Evolutionary conservation across 2,113 vertebrate species (phyloP).

Genomic region (Phocoena phocoena): DNA sequence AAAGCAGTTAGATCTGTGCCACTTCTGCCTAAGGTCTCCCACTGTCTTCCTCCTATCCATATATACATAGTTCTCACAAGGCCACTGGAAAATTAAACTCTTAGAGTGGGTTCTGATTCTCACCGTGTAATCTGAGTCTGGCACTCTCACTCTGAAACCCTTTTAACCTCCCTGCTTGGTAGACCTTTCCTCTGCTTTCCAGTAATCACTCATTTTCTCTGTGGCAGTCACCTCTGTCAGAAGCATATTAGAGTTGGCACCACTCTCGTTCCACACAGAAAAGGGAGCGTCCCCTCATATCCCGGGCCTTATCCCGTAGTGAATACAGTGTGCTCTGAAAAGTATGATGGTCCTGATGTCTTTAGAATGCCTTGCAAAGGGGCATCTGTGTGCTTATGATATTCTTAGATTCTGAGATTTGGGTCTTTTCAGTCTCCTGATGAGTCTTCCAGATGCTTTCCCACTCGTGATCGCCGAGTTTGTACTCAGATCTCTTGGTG

Average conservation of each 20-base stretch:
- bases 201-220: conserved; percentile 71
- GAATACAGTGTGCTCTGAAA: conserved; percentile 32
- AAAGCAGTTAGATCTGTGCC: background rate
- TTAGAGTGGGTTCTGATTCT: background rate
- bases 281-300: conserved; percentile 26
- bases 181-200: conserved; percentile 60
- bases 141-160: conserved; percentile 40
- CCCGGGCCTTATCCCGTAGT: conserved; percentile 6
- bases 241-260: conserved; percentile 69
- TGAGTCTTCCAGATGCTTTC: background rate
- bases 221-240: conserved; percentile 79
- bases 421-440: background rate
- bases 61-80: background rate
- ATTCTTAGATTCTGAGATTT: background rate
- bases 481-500: background rate
- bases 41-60: background rate
- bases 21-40: background rate
- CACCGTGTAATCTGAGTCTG: conserved; percentile 13
- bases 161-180: conserved; percentile 67
- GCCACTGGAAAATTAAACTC: conserved; percentile 61
- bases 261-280: conserved; percentile 51
- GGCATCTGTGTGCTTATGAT: background rate
- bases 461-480: background rate
- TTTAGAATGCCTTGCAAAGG: background rate
- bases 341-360: background rate